These are phyloP conservation scores for Telmatherina bonti DNA, from an alignment of 2,797 vertebrate species.

Conservation along the genomic window DNA sequence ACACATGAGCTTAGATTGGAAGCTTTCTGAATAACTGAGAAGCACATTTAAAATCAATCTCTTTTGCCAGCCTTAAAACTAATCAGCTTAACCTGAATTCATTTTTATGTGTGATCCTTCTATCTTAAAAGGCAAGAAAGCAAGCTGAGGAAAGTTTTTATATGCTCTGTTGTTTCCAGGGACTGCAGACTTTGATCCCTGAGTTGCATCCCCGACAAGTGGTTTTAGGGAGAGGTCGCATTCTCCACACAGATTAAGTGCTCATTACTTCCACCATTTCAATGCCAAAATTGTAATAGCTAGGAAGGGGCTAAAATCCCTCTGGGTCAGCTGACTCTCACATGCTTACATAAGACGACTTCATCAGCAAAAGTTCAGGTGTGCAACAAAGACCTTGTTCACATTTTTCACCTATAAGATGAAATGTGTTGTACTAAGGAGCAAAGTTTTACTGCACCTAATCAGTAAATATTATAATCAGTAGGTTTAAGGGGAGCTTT, in stretches of 20 bases:
- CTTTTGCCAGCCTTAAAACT: constrained; percentile 6
- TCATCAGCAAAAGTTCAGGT: constrained; percentile 36
- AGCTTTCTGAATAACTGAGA: no score
- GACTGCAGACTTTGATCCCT: constrained; percentile 52
- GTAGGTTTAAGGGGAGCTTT: no score
- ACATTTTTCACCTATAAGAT: not conserved
- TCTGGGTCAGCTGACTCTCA: constrained; percentile 78
- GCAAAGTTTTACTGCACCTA: not conserved
- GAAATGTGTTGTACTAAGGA: not conserved
- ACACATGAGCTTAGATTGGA: not conserved
- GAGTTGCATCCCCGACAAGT: constrained; percentile 7
- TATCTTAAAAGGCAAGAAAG: constrained; percentile 25
- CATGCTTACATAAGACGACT: constrained; percentile 61
- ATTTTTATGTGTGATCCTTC: constrained; percentile 17
- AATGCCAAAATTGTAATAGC: constrained; percentile 55
- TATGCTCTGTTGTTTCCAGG: constrained; percentile 51
- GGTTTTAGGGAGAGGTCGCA: constrained; percentile 72
- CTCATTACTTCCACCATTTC: constrained; percentile 48
- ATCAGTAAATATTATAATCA: no score
- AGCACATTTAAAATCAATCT: not conserved
- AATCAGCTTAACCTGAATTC: constrained; percentile 43
- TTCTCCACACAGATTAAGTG: constrained; percentile 78
- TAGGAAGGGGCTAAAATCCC: constrained; percentile 61
- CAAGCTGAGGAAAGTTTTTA: constrained; percentile 26
- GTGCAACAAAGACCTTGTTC: not conserved